These are phyloP conservation scores for Cheumatopsyche charites DNA, from an alignment of 1,140 invertebrate species.

Conservation along the genomic window DNA sequence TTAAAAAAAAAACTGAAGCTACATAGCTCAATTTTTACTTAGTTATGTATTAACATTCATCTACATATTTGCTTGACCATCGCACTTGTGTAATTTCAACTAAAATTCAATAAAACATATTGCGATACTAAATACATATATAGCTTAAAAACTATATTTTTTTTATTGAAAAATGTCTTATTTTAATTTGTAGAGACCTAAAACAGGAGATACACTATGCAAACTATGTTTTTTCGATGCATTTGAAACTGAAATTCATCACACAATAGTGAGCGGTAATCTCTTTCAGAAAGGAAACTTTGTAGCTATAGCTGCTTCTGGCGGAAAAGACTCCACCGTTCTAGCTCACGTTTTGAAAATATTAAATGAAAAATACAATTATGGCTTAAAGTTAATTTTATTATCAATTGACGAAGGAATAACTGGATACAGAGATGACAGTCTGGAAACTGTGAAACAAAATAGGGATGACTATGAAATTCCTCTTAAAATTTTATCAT, in stretches of 20 bases:
- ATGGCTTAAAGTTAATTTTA: conserved; percentile 89
- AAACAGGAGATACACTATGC: conserved; percentile 90
- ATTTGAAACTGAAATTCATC: conserved; percentile 97
- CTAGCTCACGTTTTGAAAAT: conserved; percentile 90
- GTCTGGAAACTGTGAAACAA: conserved; percentile 94
- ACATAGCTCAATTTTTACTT: too few species aligned
- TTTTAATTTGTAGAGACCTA: conserved; percentile 73
- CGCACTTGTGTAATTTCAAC: too few species aligned
- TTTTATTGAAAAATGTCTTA: conserved; percentile 4
- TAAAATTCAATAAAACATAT: too few species aligned
- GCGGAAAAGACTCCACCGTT: conserved; percentile 99
- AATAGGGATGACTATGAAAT: conserved; percentile 94
- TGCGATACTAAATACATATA: too few species aligned
- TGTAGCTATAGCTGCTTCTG: conserved; percentile 95
- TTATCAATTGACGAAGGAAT: conserved; percentile 99
- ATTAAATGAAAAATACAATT: conserved; percentile 90
- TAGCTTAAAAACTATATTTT: too few species aligned
- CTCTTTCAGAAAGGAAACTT: conserved; percentile 87
- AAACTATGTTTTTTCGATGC: conserved; percentile 94
- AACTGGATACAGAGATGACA: conserved; percentile 97
- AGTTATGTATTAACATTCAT: too few species aligned
- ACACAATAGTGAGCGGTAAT: conserved; percentile 85
- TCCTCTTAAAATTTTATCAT: conserved; percentile 95
- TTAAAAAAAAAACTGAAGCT: too few species aligned
- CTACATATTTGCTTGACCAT: too few species aligned